Evolutionary conservation across 2,797 vertebrate species (phyloP).

Genomic region (Rhabdomys pumilio): DNA sequence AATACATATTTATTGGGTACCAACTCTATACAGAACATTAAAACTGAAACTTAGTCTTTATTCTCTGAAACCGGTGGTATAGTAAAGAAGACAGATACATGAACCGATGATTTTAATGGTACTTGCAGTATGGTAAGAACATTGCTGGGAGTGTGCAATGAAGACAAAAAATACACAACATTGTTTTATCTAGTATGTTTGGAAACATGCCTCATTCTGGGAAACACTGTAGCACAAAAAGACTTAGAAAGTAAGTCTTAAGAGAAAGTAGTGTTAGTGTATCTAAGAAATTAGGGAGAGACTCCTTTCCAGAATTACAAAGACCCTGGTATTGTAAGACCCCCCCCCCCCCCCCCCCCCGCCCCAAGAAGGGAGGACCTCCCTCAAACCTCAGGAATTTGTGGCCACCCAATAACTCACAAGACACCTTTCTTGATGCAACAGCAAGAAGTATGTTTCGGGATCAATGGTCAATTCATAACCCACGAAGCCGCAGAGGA

Average conservation of each 20-base stretch:
- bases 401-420: no score
- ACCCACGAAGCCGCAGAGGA: no score
- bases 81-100: not conserved
- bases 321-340: not conserved
- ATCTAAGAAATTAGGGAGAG: not conserved
- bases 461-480: no score
- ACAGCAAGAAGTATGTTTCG: no score
- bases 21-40: not conserved
- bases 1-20: not conserved
- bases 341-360: no score
- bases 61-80: not conserved
- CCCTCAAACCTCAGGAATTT: no score
- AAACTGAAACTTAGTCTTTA: not conserved
- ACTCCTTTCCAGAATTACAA: constrained; percentile 1
- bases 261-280: not conserved
- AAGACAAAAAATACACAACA: not conserved
- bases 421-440: no score
- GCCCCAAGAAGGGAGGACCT: no score
- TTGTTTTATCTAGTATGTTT: not conserved
- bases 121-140: not conserved
- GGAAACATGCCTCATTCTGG: not conserved
- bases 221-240: not conserved
- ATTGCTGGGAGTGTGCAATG: not conserved
- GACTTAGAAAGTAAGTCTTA: not conserved
- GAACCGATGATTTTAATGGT: not conserved